These are phyloP conservation scores for Yponomeuta malinellus DNA, from an alignment of 2,888 invertebrate species.

Conservation along the genomic window DNA sequence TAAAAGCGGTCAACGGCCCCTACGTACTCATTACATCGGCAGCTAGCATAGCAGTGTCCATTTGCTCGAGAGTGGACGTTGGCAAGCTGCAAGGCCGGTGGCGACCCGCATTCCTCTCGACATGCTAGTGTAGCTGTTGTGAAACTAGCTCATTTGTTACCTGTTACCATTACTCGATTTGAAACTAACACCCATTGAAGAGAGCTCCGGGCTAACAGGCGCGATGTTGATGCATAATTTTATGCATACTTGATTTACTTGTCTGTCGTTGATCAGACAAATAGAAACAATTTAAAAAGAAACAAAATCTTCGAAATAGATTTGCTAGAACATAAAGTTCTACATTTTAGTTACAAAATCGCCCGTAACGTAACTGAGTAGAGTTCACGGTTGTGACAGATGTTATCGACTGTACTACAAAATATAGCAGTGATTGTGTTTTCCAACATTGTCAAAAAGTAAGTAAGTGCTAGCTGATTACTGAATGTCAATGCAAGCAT, in stretches of 20 bases:
- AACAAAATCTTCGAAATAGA: too few relatives aligned
- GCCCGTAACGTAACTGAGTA: too few relatives aligned
- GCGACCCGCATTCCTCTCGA: slow-evolving; percentile 65
- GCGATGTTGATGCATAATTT: neutral
- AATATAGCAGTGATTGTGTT: too few relatives aligned
- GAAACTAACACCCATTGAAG: neutral
- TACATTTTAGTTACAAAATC: too few relatives aligned
- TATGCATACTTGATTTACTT: neutral
- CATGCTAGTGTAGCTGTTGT: slow-evolving; percentile 17
- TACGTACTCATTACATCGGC: slow-evolving; percentile 4
- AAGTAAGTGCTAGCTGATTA: neutral
- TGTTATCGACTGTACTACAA: too few relatives aligned
- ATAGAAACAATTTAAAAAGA: too few relatives aligned
- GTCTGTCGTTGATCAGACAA: too few relatives aligned
- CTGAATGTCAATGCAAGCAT: neutral
- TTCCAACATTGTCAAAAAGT: too few relatives aligned
- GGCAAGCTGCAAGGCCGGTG: slow-evolving; percentile 69
- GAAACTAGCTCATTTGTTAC: neutral
- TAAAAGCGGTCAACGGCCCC: slow-evolving; percentile 54
- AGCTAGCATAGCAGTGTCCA: slow-evolving; percentile 16
- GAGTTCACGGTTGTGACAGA: too few relatives aligned
- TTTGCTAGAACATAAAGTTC: too few relatives aligned
- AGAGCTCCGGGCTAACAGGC: neutral
- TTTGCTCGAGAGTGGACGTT: slow-evolving; percentile 26
- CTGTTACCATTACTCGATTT: slow-evolving; percentile 10